A percentile compares a stretch with the other conserved stretches of the same genome.
phyloP scores from a whole-genome alignment of 2,113 vertebrate species.

The Heliornis fulica region DNA sequence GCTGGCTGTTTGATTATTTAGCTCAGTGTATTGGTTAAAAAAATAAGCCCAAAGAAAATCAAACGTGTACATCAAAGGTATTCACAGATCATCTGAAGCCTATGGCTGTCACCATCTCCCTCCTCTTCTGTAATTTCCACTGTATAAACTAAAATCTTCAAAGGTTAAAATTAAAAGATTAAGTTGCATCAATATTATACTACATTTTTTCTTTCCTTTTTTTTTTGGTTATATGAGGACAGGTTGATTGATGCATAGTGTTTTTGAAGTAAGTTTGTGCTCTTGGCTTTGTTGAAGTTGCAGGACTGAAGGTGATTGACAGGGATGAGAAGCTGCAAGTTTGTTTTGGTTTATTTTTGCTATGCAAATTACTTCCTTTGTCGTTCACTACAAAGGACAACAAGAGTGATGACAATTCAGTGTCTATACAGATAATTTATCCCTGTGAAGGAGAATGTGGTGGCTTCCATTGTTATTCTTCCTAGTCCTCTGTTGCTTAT shows the following conservation, averaged over 20 bases:
- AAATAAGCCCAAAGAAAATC: neutral
- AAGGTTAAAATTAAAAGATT: neutral
- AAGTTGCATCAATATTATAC: neutral
- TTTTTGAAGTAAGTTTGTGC: neutral
- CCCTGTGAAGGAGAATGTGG: neutral
- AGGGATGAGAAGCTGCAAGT: neutral
- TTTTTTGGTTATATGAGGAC: too few relatives aligned
- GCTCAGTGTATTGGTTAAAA: neutral
- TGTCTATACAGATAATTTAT: neutral
- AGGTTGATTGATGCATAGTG: neutral
- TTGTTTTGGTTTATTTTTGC: neutral
- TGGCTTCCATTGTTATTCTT: neutral
- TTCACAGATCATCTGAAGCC: neutral
- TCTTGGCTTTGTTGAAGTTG: neutral
- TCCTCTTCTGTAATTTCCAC: neutral
- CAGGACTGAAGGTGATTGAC: neutral
- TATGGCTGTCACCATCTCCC: neutral
- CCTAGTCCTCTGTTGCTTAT: neutral
- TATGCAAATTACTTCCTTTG: neutral
- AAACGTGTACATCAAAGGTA: neutral
- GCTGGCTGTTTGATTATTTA: neutral
- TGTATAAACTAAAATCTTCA: neutral
- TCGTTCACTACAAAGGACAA: neutral
- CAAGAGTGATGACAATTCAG: neutral
- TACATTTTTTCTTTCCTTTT: too few relatives aligned